Base-by-base conservation (phyloP, 2,113 vertebrate genomes). In the Campylomormyrus numenius region DNA sequence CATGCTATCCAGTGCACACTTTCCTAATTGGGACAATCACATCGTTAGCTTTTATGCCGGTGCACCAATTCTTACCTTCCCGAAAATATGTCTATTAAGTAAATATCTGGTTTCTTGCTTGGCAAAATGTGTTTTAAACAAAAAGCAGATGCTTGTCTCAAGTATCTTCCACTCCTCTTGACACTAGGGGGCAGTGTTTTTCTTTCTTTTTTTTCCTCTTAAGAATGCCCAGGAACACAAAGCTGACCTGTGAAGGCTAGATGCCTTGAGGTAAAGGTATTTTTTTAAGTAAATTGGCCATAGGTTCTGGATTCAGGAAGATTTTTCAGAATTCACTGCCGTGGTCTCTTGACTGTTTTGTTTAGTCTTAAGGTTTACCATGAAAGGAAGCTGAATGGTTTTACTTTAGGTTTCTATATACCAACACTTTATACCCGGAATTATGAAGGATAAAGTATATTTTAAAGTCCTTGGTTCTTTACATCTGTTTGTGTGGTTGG, bases 101-200 rank as follows among this genome's bases (percentile, higher is more conserved):
- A 80, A 42, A 80, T 42, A 31, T 70, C 10, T 27, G 27, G 10
- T 8, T 80, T 19, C 35, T 80, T 42, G n/a, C 62, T 31, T 70
- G n/a, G 31, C 35, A 42, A 80, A 80, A 42, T 80, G 74, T 80
- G 15, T 24, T 66, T 66, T 74, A 5, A 19, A 77, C 5, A 39
- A 17, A 39, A 17, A 39, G 1, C 13, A 24, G 50, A 50, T 13
- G 21, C 3, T 15, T 77, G 27, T 77, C n/a, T 35, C 1, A 11
- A 58, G 13, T 89, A 88, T 27, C 52, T 7, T 90, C 89, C 50
- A 19, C 53, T 11, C 2, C 8, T 10, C 13, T 3, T 3, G 42
- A 84, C 94, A 89, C 80, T 92, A 95, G 95, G 92, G 95, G 96
- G 95, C 95, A 95, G 92, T 95, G 92, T 95, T 95, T 93, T 48